These are phyloP conservation scores for Endomychus coccineus DNA, from an alignment of 2,888 invertebrate species.

Conservation along the genomic window DNA sequence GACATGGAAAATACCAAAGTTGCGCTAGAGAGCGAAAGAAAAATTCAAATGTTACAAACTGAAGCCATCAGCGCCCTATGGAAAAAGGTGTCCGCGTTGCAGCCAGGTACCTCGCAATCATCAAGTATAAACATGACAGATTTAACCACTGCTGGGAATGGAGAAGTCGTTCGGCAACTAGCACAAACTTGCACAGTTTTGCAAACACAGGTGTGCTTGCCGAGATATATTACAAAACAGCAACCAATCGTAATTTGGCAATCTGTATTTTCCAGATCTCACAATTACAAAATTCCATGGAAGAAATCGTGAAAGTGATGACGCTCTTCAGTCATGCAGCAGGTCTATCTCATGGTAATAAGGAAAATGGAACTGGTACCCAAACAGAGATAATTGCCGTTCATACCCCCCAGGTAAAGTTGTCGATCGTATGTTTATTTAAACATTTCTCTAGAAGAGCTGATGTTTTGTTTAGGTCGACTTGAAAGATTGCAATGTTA, in stretches of 20 bases:
- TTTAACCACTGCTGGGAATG: slow-evolving; percentile 42
- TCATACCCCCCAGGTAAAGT: slow-evolving; percentile 63
- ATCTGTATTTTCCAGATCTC: slow-evolving; percentile 53
- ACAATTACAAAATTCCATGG: slow-evolving; percentile 71
- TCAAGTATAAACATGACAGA: slow-evolving; percentile 28
- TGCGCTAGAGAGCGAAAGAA: slow-evolving; percentile 75
- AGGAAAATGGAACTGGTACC: slow-evolving; percentile 53
- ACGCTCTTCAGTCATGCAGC: slow-evolving; percentile 46
- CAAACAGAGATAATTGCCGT: slow-evolving; percentile 78
- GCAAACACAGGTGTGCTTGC: slow-evolving; percentile 57
- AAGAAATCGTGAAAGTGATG: slow-evolving; percentile 67
- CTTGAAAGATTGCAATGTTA: no score
- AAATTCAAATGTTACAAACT: slow-evolving; percentile 80
- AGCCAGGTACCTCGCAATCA: slow-evolving; percentile 38
- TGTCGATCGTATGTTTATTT: no score
- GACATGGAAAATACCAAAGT: slow-evolving; percentile 82
- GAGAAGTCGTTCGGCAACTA: slow-evolving; percentile 62
- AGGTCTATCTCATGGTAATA: slow-evolving; percentile 24
- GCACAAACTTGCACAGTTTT: slow-evolving; percentile 68
- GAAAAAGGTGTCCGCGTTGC: slow-evolving; percentile 74
- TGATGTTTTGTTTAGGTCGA: no score
- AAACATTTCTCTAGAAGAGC: no score
- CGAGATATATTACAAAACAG: slow-evolving; percentile 2
- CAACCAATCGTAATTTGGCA: not conserved
- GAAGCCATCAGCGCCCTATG: slow-evolving; percentile 85